phyloP scores from a whole-genome alignment of 2,888 invertebrate genomes.

The Meganola albula region DNA sequence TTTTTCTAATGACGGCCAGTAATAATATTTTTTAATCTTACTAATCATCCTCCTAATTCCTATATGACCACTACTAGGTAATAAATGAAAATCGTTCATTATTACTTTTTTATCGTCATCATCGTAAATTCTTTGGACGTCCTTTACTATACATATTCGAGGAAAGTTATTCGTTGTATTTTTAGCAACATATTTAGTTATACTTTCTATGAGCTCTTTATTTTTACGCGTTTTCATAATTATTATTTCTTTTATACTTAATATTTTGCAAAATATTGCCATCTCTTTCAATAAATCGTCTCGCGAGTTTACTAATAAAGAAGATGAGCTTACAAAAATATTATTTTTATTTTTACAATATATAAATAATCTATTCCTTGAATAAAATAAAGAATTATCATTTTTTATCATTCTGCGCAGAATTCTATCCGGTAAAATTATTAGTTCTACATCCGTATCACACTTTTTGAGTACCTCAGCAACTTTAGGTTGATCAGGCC shows the following conservation, averaged over 20 bases:
- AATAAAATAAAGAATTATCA: not conserved
- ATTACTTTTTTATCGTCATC: not conserved
- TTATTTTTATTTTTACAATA: not conserved
- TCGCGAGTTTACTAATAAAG: not conserved
- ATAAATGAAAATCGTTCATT: slow-evolving; percentile 1
- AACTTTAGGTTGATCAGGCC: slow-evolving; percentile 11
- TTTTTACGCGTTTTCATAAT: not conserved
- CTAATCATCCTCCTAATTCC: not conserved
- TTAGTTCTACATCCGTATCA: not conserved
- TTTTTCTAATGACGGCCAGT: not conserved
- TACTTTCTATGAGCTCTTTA: not conserved
- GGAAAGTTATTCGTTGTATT: not conserved
- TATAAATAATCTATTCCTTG: slow-evolving; percentile 2
- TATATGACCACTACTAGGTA: not conserved
- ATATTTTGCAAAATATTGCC: not conserved
- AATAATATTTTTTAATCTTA: too few relatives aligned
- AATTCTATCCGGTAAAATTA: not conserved
- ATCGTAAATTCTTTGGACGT: not conserved
- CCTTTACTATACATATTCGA: not conserved
- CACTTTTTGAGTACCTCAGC: slow-evolving; percentile 3
- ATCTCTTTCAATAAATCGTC: slow-evolving; percentile 5
- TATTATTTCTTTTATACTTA: not conserved
- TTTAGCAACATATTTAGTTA: not conserved
- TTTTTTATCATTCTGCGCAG: not conserved
- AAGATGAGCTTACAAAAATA: too few relatives aligned